These are phyloP conservation scores for Ameiurus melas DNA, from an alignment of 2,113 vertebrate species.

Conservation along the genomic window DNA sequence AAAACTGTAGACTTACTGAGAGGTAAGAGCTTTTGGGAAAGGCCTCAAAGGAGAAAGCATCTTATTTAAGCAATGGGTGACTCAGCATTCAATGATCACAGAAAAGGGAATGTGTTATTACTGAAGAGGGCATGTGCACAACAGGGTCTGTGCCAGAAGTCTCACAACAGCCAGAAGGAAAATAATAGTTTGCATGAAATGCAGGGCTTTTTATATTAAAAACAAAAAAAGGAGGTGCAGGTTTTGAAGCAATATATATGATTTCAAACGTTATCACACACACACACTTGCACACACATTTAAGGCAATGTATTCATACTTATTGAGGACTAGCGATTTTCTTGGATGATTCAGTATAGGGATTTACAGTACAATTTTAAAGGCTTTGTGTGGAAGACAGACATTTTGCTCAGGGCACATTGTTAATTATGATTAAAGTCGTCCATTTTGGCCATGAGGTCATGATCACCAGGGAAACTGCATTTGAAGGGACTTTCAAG, in stretches of 20 bases:
- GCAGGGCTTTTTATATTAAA: not conserved
- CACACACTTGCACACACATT: not conserved
- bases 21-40: not conserved
- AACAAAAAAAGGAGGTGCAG: not conserved
- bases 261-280: not conserved
- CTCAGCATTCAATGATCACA: not conserved
- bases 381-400: slow-evolving; percentile 39
- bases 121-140: not conserved
- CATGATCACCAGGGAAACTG: slow-evolving; percentile 47
- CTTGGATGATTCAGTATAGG: slow-evolving; percentile 33
- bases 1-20: not conserved
- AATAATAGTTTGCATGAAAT: not conserved
- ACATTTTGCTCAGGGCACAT: slow-evolving; percentile 42
- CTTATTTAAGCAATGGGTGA: not conserved
- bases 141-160: not conserved
- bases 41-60: not conserved
- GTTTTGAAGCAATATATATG: not conserved
- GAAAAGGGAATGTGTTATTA: not conserved
- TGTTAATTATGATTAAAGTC: slow-evolving; percentile 58
- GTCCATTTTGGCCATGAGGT: slow-evolving; percentile 48
- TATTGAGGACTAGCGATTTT: slow-evolving; percentile 25
- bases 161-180: not conserved
- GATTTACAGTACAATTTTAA: slow-evolving; percentile 43
- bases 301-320: not conserved
- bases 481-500: slow-evolving; percentile 44